Conservation (phyloP, 2,797 vertebrate species). For the Fratercula arctica region DNA sequence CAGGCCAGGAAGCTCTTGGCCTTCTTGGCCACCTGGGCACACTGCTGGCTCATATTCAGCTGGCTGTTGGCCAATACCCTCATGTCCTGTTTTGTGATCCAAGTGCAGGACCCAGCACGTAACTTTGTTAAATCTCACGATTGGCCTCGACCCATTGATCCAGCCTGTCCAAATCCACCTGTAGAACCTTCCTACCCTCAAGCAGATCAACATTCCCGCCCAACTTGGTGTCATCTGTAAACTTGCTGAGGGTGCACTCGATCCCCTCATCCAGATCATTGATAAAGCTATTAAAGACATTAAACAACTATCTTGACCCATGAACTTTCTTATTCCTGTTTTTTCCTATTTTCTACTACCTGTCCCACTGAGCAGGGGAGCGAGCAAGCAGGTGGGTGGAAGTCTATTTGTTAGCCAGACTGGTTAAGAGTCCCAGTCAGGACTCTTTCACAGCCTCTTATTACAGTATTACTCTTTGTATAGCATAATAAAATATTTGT, state of each 20-base stretch:
- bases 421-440: background rate
- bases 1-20: background rate
- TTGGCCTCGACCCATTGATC: background rate
- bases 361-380: fast-evolving
- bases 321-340: background rate
- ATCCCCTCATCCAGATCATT: background rate
- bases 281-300: background rate
- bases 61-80: background rate
- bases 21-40: background rate
- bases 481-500: background rate
- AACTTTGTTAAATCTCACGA: background rate
- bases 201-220: background rate
- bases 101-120: background rate
- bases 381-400: background rate
- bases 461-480: background rate
- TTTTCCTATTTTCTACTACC: background rate
- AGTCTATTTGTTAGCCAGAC: background rate
- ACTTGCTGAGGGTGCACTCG: background rate
- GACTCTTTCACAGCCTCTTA: background rate
- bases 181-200: background rate
- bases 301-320: background rate
- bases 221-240: background rate
- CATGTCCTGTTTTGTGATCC: background rate
- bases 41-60: background rate
- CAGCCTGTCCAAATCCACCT: background rate